A percentile compares a stretch with the other conserved stretches of the same genome.
These are phyloP conservation scores for Eubasilissa splendida DNA, from an alignment of 2,888 invertebrate species.

Conservation along the genomic window DNA sequence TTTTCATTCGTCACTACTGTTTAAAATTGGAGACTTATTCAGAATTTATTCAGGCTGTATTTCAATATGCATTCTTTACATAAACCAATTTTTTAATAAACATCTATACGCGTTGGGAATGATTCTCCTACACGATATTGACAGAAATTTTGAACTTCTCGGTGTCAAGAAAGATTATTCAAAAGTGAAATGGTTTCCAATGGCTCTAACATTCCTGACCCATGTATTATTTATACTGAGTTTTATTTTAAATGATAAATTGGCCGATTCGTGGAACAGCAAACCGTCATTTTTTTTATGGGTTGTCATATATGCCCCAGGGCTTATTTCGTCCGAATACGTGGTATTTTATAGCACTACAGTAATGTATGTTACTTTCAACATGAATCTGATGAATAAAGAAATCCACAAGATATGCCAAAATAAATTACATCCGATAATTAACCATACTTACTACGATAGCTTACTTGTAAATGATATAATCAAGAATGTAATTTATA, in stretches of 20 bases:
- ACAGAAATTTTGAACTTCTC: neutral
- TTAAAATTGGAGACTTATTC: conserved; percentile 10
- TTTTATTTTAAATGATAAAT: neutral
- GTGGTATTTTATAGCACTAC: neutral
- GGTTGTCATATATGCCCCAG: neutral
- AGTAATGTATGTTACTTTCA: neutral
- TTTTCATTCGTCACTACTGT: conserved; percentile 13
- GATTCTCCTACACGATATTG: neutral
- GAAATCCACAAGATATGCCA: conserved; percentile 10
- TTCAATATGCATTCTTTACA: neutral
- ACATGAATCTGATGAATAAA: neutral
- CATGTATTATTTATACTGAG: neutral
- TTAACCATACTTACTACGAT: neutral
- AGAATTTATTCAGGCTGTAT: conserved; percentile 6
- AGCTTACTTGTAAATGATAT: conserved; percentile 1
- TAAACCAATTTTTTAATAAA: neutral
- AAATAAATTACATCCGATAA: neutral
- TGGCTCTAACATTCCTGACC: neutral
- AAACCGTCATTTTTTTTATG: neutral
- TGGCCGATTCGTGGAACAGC: neutral
- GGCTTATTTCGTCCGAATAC: neutral
- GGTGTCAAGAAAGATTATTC: conserved; percentile 15
- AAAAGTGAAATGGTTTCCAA: conserved; percentile 3
- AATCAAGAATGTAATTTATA: neutral
- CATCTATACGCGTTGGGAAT: neutral